These are phyloP conservation scores for Teinopalpus imperialis DNA, from an alignment of 2,888 invertebrate genomes.

Conservation along the genomic window DNA sequence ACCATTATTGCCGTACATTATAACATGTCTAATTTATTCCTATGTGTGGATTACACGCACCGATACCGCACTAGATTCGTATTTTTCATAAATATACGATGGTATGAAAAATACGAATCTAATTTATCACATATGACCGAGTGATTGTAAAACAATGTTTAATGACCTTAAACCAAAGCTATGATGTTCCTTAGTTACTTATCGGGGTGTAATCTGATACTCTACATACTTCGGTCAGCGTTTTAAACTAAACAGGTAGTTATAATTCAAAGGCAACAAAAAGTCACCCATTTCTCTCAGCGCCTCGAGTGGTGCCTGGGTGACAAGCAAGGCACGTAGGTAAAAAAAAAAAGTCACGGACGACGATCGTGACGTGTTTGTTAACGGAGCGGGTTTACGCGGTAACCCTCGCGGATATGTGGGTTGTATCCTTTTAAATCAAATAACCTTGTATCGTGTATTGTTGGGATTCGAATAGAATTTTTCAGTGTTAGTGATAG, in stretches of 20 bases:
- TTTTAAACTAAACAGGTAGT: constrained; percentile 37
- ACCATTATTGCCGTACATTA: constrained; percentile 16
- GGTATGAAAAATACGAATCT: too few relatives aligned
- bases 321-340: constrained; percentile 45
- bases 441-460: constrained; percentile 52
- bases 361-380: constrained; percentile 63
- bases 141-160: too few relatives aligned
- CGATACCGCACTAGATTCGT: too few relatives aligned
- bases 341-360: constrained; percentile 49
- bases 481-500: too few relatives aligned
- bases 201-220: constrained; percentile 8
- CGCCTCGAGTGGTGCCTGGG: constrained; percentile 48
- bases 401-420: constrained; percentile 56
- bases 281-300: constrained; percentile 62
- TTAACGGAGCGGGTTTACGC: constrained; percentile 61
- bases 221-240: constrained; percentile 1
- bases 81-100: too few relatives aligned
- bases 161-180: too few relatives aligned
- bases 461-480: too few relatives aligned
- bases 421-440: constrained; percentile 55
- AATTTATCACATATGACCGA: too few relatives aligned
- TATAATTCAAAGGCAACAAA: constrained; percentile 50
- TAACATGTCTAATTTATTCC: constrained; percentile 15
- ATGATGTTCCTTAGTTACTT: too few relatives aligned
- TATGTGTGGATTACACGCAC: background rate